Base-by-base conservation (phyloP, 2,113 vertebrate species). In the Mustelus asterias region DNA sequence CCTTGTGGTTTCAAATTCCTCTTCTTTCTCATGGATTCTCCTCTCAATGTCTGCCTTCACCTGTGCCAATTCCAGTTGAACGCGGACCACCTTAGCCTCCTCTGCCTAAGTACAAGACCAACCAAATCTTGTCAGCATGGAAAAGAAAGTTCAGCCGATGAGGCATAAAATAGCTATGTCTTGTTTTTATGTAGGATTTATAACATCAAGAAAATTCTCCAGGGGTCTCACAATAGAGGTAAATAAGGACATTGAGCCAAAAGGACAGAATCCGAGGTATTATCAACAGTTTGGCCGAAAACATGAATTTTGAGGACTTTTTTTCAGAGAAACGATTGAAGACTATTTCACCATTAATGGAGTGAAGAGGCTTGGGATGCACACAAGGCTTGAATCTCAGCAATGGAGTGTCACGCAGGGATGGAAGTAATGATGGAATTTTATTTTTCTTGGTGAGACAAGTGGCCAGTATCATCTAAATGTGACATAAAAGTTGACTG, bases 21-120 rank as follows among this genome's bases (percentile, higher is more conserved):
- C 98, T 94, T 98, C 98, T 86, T 98, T 98, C 96, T 98, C 98
- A 96, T 98, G 98, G 24, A 98, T 96, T 96, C 97, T 96, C 67
- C 97, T 97, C 95, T 98, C 98, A 67, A 97, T 95, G 93, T 98
- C 98, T 92, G 97, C 97, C 97, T 97, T 98, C 33, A 96, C 96
- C 96, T 98, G 98, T 60, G 98, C 97, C 88, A 98, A 48, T 96
- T 98, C 98, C 96, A 98, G 96, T 96, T 98, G 98, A 96, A 98
- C 96, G 89, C 98, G 97, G 95, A 98, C 96, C 18, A 98, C 97
- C 96, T 98, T 98, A 80, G 97, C 98, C 97, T 98, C 98, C 96
- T 98, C 98, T 0, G 95, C 97, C 98, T 98, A 67, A 20, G 60
- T 10, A 63, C 1, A 96, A 93, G 78, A 44, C 11, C n/a, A 67